Evolutionary conservation across 2,113 vertebrate species (phyloP).

Genomic region (Paratilapia polleni): DNA sequence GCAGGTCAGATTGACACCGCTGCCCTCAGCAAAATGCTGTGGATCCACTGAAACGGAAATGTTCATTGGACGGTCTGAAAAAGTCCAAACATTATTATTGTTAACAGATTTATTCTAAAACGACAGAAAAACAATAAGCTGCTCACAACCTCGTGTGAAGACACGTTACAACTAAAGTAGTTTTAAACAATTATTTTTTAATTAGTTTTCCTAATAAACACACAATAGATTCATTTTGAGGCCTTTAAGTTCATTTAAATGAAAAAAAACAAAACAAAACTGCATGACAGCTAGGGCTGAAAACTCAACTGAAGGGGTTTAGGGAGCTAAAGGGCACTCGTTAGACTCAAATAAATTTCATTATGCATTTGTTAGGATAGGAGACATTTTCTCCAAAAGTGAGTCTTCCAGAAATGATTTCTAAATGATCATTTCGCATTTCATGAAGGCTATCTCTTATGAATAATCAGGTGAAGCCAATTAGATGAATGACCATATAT

Average conservation of each 20-base stretch:
- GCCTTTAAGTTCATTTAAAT: not conserved
- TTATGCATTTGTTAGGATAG: not conserved
- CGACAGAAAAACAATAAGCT: not conserved
- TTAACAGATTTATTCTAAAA: not conserved
- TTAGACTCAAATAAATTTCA: not conserved
- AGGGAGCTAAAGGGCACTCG: not conserved
- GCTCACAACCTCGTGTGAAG: not conserved
- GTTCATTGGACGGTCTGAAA: slow-evolving; percentile 57
- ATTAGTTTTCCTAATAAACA: not conserved
- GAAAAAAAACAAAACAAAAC: not conserved
- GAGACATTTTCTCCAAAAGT: not conserved
- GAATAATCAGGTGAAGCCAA: not conserved
- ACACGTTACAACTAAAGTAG: not conserved
- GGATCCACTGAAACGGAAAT: slow-evolving; percentile 41
- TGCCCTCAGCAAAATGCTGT: slow-evolving; percentile 2
- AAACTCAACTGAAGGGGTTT: no score
- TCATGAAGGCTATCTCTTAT: no score
- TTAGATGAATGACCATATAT: not conserved
- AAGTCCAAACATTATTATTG: not conserved
- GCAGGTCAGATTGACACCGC: slow-evolving; percentile 60
- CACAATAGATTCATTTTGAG: not conserved
- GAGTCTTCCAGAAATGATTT: not conserved
- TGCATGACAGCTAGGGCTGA: no score
- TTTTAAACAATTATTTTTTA: not conserved
- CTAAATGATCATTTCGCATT: not conserved